These are phyloP conservation scores for Drosophila pseudoobscura DNA, from an alignment of 1,140 invertebrate genomes.

Conservation along the genomic window DNA sequence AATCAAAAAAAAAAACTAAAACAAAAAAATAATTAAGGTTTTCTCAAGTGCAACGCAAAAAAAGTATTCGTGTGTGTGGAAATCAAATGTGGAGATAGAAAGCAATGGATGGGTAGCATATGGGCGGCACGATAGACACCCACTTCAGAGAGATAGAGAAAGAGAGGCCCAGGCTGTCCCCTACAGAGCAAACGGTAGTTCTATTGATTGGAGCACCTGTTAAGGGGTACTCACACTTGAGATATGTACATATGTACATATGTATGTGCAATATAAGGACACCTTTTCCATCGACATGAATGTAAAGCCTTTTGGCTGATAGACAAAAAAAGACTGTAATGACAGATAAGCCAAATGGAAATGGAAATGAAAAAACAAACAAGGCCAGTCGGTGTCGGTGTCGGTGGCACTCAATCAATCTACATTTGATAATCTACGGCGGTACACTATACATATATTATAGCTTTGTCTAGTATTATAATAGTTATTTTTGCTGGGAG, in stretches of 20 bases:
- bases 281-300: not conserved
- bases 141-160: no score
- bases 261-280: not conserved
- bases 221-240: not conserved
- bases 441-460: not conserved
- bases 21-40: not conserved
- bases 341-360: slow-evolving; percentile 15
- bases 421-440: slow-evolving; percentile 17
- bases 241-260: not conserved
- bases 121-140: slow-evolving; percentile 3
- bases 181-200: no score
- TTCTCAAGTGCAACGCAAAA: not conserved
- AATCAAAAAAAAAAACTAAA: no score
- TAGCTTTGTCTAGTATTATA: slow-evolving; percentile 6
- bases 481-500: slow-evolving; percentile 13
- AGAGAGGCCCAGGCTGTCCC: no score
- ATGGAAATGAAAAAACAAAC: slow-evolving; percentile 1
- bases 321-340: slow-evolving; percentile 9
- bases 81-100: slow-evolving; percentile 19
- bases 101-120: slow-evolving; percentile 8
- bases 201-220: no score
- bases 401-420: slow-evolving; percentile 15
- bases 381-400: slow-evolving; percentile 1
- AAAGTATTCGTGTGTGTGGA: not conserved
- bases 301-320: slow-evolving; percentile 14